Conservation (phyloP, 2,888 invertebrate species). For the Ischnus inquisitorius region DNA sequence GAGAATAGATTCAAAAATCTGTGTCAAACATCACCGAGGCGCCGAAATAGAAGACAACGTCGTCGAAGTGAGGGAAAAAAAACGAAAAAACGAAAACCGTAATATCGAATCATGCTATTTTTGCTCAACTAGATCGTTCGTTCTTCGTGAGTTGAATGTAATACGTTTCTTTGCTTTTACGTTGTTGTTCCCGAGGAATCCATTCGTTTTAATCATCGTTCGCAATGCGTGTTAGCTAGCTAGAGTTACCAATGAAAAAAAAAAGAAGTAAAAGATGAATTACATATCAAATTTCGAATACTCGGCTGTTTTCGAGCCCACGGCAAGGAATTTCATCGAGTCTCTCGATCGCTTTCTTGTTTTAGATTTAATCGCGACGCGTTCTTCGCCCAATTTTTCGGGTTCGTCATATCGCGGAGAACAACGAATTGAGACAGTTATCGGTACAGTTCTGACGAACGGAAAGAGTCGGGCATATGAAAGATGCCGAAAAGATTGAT, state of each 20-base stretch:
- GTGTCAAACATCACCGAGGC: slow-evolving; percentile 56
- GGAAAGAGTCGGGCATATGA: no score
- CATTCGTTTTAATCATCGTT: slow-evolving; percentile 32
- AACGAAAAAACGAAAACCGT: slow-evolving; percentile 24
- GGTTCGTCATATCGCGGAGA: no score
- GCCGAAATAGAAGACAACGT: background rate
- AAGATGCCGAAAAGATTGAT: no score
- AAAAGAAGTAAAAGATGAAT: slow-evolving; percentile 9
- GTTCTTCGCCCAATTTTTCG: slow-evolving; percentile 10
- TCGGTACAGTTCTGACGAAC: no score
- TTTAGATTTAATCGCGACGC: slow-evolving; percentile 20
- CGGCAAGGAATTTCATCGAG: background rate
- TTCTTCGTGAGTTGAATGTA: slow-evolving; percentile 22
- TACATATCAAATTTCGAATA: slow-evolving; percentile 58
- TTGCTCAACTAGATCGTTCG: slow-evolving; percentile 60
- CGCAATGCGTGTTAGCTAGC: background rate
- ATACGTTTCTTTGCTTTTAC: slow-evolving; percentile 13
- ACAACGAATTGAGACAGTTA: no score
- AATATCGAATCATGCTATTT: slow-evolving; percentile 56
- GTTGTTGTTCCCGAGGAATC: background rate
- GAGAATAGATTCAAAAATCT: slow-evolving; percentile 57
- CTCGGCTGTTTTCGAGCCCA: slow-evolving; percentile 10
- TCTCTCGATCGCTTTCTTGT: slow-evolving; percentile 27
- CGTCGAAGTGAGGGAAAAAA: slow-evolving; percentile 3
- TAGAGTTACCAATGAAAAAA: slow-evolving; percentile 14